Conservation (phyloP, 1,140 invertebrate species). For the Bombus consobrinus region DNA sequence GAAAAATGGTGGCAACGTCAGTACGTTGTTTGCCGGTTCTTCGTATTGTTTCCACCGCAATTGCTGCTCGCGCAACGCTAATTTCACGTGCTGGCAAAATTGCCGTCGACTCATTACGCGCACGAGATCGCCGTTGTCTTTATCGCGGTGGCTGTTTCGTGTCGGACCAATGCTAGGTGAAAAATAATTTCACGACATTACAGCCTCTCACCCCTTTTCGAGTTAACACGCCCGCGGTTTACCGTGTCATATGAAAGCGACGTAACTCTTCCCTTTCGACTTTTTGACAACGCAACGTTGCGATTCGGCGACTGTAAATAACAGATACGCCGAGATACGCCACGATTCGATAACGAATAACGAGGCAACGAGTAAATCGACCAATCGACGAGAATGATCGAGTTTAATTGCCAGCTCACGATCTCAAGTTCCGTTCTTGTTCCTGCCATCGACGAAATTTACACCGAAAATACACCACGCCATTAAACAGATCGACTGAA, state of each 20-base stretch:
- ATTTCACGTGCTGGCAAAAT: conserved; percentile 41
- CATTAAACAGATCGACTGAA: background rate
- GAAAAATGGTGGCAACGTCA: background rate
- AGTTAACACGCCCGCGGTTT: background rate
- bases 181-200: conserved; percentile 29
- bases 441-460: no score
- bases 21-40: background rate
- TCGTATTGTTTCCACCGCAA: conserved; percentile 9
- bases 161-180: background rate
- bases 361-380: conserved; percentile 19
- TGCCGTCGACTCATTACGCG: conserved; percentile 30
- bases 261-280: background rate
- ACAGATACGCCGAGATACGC: background rate
- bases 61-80: conserved; percentile 10
- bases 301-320: background rate
- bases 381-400: background rate
- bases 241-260: no score
- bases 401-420: conserved; percentile 21
- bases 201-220: no score
- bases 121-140: conserved; percentile 43
- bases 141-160: conserved; percentile 20
- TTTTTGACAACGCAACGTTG: background rate
- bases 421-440: conserved; percentile 5
- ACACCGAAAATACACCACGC: background rate
- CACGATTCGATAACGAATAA: conserved; percentile 2